Percentiles rank a stretch among this genome's conserved stretches.
These are phyloP conservation scores for Sabellastarte sp. DNA, from an alignment of 2,888 invertebrate genomes.

Conservation along the genomic window DNA sequence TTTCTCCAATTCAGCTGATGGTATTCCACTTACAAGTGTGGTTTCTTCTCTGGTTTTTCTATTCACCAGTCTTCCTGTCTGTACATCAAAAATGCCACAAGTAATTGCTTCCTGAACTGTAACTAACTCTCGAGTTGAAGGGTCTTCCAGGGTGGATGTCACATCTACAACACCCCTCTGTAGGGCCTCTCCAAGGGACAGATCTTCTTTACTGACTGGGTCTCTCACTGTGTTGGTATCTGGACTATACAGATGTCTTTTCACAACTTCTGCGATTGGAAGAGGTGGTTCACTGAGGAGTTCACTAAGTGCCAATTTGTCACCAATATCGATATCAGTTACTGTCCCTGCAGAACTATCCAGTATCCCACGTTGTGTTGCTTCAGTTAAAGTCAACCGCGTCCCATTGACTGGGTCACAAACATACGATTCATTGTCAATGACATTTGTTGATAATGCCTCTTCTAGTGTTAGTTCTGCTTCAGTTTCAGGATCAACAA, in stretches of 20 bases:
- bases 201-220: slow-evolving; percentile 32
- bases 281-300: slow-evolving; percentile 14
- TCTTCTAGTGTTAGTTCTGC: slow-evolving; percentile 32
- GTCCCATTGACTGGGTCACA: slow-evolving; percentile 79
- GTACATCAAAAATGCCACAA: slow-evolving; percentile 55
- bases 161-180: slow-evolving; percentile 64
- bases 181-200: slow-evolving; percentile 37
- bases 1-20: neutral
- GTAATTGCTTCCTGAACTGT: slow-evolving; percentile 77
- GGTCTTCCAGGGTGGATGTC: slow-evolving; percentile 66
- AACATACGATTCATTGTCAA: slow-evolving; percentile 15
- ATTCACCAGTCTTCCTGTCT: slow-evolving; percentile 69
- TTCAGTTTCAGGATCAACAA: slow-evolving; percentile 27
- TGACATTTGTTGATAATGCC: slow-evolving; percentile 27
- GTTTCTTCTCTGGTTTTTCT: slow-evolving; percentile 63
- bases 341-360: slow-evolving; percentile 65
- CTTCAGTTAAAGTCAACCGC: slow-evolving; percentile 80
- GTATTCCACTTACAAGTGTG: neutral
- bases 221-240: slow-evolving; percentile 37
- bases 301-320: slow-evolving; percentile 4
- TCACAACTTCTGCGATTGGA: slow-evolving; percentile 42
- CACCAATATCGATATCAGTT: slow-evolving; percentile 12
- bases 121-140: slow-evolving; percentile 75
- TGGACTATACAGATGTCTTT: slow-evolving; percentile 41
- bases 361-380: slow-evolving; percentile 67